These are phyloP conservation scores for Falco biarmicus DNA, from an alignment of 2,797 vertebrate species.

Conservation along the genomic window DNA sequence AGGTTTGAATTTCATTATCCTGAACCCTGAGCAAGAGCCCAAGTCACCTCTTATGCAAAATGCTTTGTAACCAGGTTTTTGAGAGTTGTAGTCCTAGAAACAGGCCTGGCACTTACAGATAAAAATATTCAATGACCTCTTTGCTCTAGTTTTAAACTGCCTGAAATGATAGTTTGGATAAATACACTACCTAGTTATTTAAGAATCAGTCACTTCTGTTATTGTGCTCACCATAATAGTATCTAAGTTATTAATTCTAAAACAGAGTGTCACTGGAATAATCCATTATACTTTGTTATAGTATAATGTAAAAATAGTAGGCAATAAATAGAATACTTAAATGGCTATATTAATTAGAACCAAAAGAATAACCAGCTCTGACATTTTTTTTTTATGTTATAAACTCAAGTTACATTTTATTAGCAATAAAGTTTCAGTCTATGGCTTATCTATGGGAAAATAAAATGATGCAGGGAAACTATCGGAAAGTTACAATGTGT, in stretches of 20 bases:
- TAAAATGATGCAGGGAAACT: conserved; percentile 1
- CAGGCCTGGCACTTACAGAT: neutral
- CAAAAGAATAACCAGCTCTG: neutral
- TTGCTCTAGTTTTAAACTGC: neutral
- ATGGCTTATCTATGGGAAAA: neutral
- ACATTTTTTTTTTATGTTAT: conserved; percentile 41
- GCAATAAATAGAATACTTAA: conserved; percentile 21
- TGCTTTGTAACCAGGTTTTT: neutral
- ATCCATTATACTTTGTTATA: neutral
- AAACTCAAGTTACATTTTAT: neutral
- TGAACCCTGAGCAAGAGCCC: neutral
- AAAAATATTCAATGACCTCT: neutral
- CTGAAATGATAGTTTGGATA: neutral
- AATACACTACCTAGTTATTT: neutral
- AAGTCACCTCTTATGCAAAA: neutral
- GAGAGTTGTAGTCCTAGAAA: neutral
- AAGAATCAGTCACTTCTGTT: neutral
- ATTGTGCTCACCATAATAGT: neutral
- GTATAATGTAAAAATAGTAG: neutral
- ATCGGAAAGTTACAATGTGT: neutral
- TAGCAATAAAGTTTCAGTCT: conserved; percentile 18
- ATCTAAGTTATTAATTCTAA: conserved; percentile 9
- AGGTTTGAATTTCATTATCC: neutral
- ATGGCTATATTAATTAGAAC: neutral
- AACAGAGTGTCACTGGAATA: neutral